Evolutionary conservation across 1,140 invertebrate genomes (phyloP).

Genomic region (Pissodes strobi): DNA sequence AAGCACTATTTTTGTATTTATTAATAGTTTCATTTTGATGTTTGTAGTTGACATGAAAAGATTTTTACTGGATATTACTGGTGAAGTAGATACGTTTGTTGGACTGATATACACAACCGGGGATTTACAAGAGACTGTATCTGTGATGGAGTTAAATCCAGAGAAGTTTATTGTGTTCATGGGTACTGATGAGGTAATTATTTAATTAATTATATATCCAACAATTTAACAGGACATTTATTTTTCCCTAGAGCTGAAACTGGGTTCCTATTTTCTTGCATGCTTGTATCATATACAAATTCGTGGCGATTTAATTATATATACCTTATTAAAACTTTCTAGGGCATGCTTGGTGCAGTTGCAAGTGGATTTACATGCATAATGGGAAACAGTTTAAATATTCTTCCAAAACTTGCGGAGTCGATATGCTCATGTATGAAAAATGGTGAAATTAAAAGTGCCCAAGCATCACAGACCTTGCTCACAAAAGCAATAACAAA

Average conservation of each 20-base stretch:
- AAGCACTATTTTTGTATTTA: conserved; percentile 14
- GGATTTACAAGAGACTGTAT: conserved; percentile 45
- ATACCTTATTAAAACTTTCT: too few species aligned
- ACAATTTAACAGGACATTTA: too few species aligned
- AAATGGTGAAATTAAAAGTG: conserved; percentile 45
- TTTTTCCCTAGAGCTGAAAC: too few species aligned
- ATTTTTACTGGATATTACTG: conserved; percentile 48
- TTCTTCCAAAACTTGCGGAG: conserved; percentile 47
- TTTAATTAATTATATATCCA: too few species aligned
- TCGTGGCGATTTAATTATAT: too few species aligned
- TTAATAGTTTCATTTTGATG: conserved; percentile 7
- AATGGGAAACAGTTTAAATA: conserved; percentile 46
- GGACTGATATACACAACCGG: conserved; percentile 48
- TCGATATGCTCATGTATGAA: conserved; percentile 45
- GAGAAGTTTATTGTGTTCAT: conserved; percentile 50
- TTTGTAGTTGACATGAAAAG: conserved; percentile 45
- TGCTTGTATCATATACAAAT: too few species aligned
- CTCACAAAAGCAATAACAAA: conserved; percentile 42
- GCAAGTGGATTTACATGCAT: conserved; percentile 49
- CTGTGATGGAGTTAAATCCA: conserved; percentile 45
- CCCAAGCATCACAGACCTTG: conserved; percentile 44
- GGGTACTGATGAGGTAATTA: conserved; percentile 51
- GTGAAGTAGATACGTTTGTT: conserved; percentile 50
- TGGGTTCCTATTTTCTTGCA: too few species aligned
- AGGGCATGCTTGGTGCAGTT: conserved; percentile 48